These are phyloP conservation scores for Myrmecophaga tridactyla DNA, from an alignment of 2,113 vertebrate species.

Conservation along the genomic window DNA sequence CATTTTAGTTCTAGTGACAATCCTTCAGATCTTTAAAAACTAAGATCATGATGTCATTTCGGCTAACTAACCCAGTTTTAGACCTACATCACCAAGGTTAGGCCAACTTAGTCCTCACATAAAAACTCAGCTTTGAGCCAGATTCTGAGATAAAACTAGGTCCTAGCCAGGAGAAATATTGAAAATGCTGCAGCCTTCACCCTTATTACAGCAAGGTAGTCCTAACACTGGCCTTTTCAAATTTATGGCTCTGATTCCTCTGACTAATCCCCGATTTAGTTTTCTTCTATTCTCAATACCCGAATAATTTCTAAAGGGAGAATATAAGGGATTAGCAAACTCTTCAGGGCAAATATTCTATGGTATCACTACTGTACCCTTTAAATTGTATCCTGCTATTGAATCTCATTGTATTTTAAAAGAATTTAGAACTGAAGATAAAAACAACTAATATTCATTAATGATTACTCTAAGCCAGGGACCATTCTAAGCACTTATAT, in stretches of 20 bases:
- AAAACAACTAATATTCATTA: neutral
- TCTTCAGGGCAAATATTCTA: neutral
- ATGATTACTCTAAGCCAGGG: neutral
- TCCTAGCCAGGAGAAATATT: neutral
- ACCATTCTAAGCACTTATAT: neutral
- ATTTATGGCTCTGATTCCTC: neutral
- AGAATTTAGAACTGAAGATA: neutral
- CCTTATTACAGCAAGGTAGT: neutral
- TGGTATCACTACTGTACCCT: neutral
- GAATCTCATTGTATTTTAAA: neutral
- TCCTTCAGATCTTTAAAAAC: neutral
- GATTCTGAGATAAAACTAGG: neutral
- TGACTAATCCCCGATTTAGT: neutral
- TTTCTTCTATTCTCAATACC: neutral
- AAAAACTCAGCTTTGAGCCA: slow-evolving; percentile 4
- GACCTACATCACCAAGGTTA: neutral
- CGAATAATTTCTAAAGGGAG: neutral
- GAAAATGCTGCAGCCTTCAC: neutral
- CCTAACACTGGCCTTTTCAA: neutral
- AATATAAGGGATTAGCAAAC: slow-evolving; percentile 7
- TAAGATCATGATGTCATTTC: neutral
- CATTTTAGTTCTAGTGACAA: neutral
- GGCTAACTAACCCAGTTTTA: neutral
- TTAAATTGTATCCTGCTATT: neutral
- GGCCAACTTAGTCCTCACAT: neutral